Conservation (phyloP, 2,888 invertebrate species). For the Listrodromus nycthemerus region DNA sequence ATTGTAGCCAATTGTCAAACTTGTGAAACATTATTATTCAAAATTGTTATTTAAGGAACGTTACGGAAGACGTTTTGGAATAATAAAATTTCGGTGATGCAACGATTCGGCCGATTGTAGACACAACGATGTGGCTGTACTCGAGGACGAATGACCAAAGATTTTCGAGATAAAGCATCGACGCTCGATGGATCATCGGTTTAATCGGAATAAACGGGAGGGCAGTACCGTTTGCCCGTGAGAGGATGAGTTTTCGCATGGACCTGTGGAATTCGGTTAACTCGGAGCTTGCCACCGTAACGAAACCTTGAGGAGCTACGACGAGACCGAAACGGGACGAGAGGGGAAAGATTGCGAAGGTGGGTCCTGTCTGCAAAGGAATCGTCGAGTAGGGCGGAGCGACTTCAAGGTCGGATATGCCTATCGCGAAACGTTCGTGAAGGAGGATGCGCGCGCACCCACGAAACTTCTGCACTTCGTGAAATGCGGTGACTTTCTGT, state of each 20-base stretch:
- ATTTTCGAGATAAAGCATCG: no score
- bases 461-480: constrained; percentile 16
- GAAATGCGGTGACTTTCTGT: background rate
- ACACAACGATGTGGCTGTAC: no score
- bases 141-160: no score
- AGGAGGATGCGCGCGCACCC: constrained; percentile 18
- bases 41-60: no score
- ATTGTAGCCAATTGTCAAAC: no score
- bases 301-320: constrained; percentile 36
- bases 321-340: constrained; percentile 9
- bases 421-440: constrained; percentile 62
- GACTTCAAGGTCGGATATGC: constrained; percentile 60
- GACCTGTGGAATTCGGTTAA: background rate
- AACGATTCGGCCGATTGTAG: no score
- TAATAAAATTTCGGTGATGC: no score
- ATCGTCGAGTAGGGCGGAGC: constrained; percentile 55
- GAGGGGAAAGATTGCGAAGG: constrained; percentile 29
- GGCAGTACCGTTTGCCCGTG: background rate
- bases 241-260: constrained; percentile 17
- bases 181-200: no score
- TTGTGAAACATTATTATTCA: no score
- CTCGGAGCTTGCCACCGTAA: constrained; percentile 3
- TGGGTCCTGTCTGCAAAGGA: constrained; percentile 42
- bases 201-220: no score
- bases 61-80: no score